These are phyloP conservation scores for Geopemphigus sp. DNA, from an alignment of 1,140 invertebrate genomes.

Conservation along the genomic window DNA sequence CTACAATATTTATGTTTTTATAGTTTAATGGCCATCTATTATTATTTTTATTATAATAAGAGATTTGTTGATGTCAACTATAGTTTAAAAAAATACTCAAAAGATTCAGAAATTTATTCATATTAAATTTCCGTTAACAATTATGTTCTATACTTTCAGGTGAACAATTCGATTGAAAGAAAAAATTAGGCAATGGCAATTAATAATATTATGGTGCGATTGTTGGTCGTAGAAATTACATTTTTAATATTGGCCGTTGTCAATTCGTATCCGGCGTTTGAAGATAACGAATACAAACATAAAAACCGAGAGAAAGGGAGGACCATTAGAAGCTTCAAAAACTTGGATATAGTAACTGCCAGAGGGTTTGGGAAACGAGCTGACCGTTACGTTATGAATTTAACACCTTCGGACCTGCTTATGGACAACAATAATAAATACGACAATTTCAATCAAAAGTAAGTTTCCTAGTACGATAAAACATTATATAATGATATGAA, in stretches of 20 bases:
- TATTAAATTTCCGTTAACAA: not conserved
- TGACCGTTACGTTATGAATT: constrained; percentile 33
- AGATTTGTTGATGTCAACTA: too few relatives aligned
- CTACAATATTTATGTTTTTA: too few relatives aligned
- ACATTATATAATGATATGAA: too few relatives aligned
- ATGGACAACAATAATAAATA: not conserved
- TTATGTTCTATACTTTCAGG: not conserved
- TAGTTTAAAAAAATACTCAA: too few relatives aligned
- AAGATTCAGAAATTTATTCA: too few relatives aligned
- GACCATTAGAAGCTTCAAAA: constrained; percentile 62
- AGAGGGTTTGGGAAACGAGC: constrained; percentile 61
- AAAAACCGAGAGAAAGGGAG: constrained; percentile 58
- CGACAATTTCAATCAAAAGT: constrained; percentile 36
- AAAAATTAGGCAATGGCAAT: not conserved
- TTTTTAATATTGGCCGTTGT: constrained; percentile 52
- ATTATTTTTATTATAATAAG: too few relatives aligned
- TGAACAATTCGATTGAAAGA: not conserved
- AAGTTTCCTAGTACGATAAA: not conserved
- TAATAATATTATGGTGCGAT: not conserved
- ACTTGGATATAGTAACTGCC: constrained; percentile 60
- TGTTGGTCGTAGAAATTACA: constrained; percentile 36
- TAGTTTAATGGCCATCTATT: too few relatives aligned
- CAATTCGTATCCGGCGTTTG: constrained; percentile 55
- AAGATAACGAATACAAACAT: constrained; percentile 51
- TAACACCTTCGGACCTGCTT: constrained; percentile 1